Evolutionary conservation across 2,113 vertebrate species (phyloP), one percentile per base, ranked within the genome.

Genomic region (Syngnathus floridae): DNA sequence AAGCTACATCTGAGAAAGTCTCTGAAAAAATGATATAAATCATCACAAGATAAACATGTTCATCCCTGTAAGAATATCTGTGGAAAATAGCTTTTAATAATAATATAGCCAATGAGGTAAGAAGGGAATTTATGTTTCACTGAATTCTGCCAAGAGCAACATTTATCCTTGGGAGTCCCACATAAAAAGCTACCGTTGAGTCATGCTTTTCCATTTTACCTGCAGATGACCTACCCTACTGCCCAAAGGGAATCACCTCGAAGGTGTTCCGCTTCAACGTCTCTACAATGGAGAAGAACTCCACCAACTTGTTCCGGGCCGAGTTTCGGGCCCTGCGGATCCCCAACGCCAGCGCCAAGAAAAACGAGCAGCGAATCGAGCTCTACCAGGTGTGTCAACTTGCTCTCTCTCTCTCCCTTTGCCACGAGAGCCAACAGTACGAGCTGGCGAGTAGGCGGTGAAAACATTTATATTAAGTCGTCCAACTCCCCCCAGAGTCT

Each of bases 231-330:
- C 78, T 98, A 83, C 82, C 83, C 3, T 90, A 88, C 88, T 98
- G 95, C 84, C 92, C 92, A 38, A 98, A 96, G 88, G 92, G 94
- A 36, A 91, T 94, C 79, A 98, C 94, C 64, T 94, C 95, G 81
- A 98, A 94, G 1, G 89, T 96, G 56, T 98, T 98, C 87, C 94
- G 92, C 77, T 98, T 98, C 87, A 95, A 98, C 0, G 95, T 98
- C 74, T 97, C 96, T 0, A 88, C 90, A 8, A 94, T 97, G 90
- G 96, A 98, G 91, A 95, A 94, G 87, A 98, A 98, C 79, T 90
- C 93, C 87, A 95, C 93, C 87, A 97, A 96, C 84, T 87, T 98
- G 69, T 98, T 98, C 88, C 92, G 95, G 66, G 96, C 96, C 0
- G 96, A 98, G 86, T 98, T 98, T 76, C 91, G 96, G 51, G 93